A percentile compares a stretch with the other conserved stretches of the same genome.
These are phyloP conservation scores for Leptinotarsa juncta DNA, from an alignment of 2,888 invertebrate genomes.

Conservation along the genomic window DNA sequence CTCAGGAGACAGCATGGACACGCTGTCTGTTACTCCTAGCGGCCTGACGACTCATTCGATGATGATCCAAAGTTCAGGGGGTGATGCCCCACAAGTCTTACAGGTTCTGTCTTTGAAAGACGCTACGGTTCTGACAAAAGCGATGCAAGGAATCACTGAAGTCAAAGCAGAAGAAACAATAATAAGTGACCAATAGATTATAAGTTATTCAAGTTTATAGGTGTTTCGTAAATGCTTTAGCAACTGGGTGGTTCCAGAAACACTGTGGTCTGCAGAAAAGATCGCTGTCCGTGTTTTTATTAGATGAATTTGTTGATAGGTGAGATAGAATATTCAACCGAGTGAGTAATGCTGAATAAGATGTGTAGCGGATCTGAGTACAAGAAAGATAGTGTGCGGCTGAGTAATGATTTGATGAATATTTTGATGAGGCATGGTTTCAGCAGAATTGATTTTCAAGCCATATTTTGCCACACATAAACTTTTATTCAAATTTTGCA, in stretches of 20 bases:
- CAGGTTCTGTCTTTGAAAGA: slow-evolving; percentile 89
- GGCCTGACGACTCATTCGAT: slow-evolving; percentile 80
- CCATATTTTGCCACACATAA: too few species aligned
- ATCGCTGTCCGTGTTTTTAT: background rate
- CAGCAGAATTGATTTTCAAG: too few species aligned
- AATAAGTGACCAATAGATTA: slow-evolving; percentile 64
- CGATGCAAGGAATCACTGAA: slow-evolving; percentile 78
- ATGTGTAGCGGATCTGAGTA: too few species aligned
- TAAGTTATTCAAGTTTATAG: slow-evolving; percentile 39
- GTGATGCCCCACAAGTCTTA: slow-evolving; percentile 81
- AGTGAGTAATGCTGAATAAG: too few species aligned
- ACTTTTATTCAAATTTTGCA: too few species aligned
- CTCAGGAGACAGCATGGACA: slow-evolving; percentile 78
- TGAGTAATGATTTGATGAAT: too few species aligned
- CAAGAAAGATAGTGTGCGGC: too few species aligned
- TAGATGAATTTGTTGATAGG: slow-evolving; percentile 11
- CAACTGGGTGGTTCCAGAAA: slow-evolving; percentile 19
- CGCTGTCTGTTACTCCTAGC: slow-evolving; percentile 78
- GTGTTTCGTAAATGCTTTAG: slow-evolving; percentile 32
- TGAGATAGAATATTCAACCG: background rate
- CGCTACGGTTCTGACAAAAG: slow-evolving; percentile 83
- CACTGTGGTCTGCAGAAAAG: background rate
- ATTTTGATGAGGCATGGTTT: too few species aligned
- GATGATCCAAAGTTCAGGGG: slow-evolving; percentile 79
- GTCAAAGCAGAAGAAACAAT: slow-evolving; percentile 79